Conservation (phyloP, 2,113 vertebrate species). For the Sula dactylatra region DNA sequence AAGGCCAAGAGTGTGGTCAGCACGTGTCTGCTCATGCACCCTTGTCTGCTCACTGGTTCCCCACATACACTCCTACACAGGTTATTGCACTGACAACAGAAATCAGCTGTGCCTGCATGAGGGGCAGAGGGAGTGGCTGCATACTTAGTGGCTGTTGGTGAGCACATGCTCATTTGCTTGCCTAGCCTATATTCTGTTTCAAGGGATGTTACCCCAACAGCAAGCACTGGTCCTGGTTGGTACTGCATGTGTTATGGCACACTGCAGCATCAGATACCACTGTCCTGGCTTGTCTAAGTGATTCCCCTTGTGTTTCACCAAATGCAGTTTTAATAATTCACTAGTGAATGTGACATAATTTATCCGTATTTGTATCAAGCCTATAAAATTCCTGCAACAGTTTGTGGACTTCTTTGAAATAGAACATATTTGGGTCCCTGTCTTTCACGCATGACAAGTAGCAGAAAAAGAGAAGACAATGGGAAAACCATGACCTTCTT, state of each 20-base stretch:
- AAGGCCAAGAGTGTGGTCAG: not conserved
- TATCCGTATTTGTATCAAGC: not conserved
- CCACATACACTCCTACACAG: not conserved
- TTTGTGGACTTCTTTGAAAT: not conserved
- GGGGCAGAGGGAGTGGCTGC: not conserved
- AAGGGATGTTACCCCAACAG: not conserved
- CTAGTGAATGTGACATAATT: not conserved
- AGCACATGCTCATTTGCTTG: not conserved
- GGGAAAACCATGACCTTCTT: not conserved
- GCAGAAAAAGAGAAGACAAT: conserved; percentile 1
- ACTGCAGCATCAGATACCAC: not conserved
- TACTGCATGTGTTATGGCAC: not conserved
- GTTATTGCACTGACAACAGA: not conserved
- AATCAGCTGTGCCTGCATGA: not conserved
- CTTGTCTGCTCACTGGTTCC: not conserved
- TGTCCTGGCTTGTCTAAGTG: not conserved
- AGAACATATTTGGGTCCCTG: not conserved
- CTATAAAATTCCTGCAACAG: not conserved
- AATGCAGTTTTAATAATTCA: not conserved
- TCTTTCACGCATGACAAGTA: not conserved
- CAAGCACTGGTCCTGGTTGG: not conserved
- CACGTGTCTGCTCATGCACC: not conserved
- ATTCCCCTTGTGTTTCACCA: not conserved
- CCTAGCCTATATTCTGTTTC: not conserved
- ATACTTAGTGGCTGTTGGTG: not conserved